A percentile compares a stretch with the other conserved stretches of the same genome.
Conservation (phyloP, 2,113 vertebrate species). For the Elanoides forficatus region DNA sequence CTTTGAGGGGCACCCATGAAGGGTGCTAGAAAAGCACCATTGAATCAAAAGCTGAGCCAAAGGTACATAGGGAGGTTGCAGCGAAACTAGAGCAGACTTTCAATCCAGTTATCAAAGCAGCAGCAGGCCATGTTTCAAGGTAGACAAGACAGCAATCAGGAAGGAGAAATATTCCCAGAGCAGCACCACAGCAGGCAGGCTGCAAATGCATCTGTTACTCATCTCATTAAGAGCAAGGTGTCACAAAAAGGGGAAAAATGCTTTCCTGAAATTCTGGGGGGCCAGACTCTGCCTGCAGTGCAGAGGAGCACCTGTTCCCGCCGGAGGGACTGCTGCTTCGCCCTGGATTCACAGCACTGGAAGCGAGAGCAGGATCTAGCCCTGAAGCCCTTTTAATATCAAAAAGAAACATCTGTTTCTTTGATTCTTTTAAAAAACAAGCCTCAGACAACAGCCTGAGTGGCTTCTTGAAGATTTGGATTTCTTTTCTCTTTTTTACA, state of each 20-base stretch:
- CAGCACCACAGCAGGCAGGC: neutral
- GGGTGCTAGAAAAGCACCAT: neutral
- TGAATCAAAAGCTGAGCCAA: neutral
- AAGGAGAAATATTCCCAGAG: neutral
- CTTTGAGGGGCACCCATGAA: neutral
- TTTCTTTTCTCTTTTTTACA: neutral
- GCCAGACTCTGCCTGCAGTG: accelerated
- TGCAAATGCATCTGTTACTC: neutral
- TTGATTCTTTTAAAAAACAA: neutral
- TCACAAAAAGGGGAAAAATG: neutral
- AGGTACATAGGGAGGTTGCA: neutral
- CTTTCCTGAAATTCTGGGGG: neutral
- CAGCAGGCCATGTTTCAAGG: neutral
- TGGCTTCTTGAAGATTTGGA: constrained; percentile 7
- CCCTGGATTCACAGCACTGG: neutral
- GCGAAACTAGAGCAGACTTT: neutral
- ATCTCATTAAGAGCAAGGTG: neutral
- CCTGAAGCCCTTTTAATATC: neutral
- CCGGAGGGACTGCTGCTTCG: accelerated
- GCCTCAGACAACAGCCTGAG: neutral
- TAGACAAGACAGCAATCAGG: neutral
- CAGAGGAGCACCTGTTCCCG: accelerated
- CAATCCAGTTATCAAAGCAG: neutral
- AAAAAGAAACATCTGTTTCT: constrained; percentile 31
- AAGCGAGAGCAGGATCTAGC: neutral